Conservation (phyloP, 2,797 vertebrate species). For the Danio aesculapii region DNA sequence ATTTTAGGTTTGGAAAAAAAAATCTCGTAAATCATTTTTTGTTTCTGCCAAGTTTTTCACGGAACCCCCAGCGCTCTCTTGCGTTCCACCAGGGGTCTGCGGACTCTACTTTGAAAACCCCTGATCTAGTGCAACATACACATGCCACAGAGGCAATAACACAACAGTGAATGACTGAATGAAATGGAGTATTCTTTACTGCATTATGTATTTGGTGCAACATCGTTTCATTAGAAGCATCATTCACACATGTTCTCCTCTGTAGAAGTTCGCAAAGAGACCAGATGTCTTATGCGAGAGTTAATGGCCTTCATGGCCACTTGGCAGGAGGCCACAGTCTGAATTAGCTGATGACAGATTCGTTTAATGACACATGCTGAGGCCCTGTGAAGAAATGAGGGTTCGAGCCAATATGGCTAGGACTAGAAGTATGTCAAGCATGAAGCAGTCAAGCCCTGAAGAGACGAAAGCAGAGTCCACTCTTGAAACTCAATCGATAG, state of each 20-base stretch:
- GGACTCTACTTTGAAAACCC: no score
- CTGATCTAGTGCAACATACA: no score
- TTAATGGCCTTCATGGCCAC: conserved; percentile 40
- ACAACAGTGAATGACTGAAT: background rate
- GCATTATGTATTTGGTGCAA: conserved; percentile 1
- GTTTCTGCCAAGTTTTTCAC: no score
- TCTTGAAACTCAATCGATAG: conserved; percentile 23
- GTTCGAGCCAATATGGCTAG: conserved; percentile 4
- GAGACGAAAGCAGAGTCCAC: conserved; percentile 9
- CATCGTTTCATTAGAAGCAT: background rate
- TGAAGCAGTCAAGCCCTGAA: conserved; percentile 15
- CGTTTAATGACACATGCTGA: conserved; percentile 31
- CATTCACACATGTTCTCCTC: background rate
- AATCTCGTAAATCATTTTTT: no score
- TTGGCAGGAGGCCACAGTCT: conserved; percentile 22
- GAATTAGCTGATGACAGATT: conserved; percentile 33
- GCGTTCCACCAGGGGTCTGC: no score
- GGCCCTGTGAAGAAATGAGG: conserved; percentile 33
- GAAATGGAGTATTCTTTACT: background rate
- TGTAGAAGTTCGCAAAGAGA: conserved; percentile 7
- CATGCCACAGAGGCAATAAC: background rate
- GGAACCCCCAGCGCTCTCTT: no score
- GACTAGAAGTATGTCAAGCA: conserved; percentile 3
- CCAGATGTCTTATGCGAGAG: conserved; percentile 27
- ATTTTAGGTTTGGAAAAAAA: no score